Conservation (phyloP, 1,140 invertebrate genomes). For the Trichonephila clavata region DNA sequence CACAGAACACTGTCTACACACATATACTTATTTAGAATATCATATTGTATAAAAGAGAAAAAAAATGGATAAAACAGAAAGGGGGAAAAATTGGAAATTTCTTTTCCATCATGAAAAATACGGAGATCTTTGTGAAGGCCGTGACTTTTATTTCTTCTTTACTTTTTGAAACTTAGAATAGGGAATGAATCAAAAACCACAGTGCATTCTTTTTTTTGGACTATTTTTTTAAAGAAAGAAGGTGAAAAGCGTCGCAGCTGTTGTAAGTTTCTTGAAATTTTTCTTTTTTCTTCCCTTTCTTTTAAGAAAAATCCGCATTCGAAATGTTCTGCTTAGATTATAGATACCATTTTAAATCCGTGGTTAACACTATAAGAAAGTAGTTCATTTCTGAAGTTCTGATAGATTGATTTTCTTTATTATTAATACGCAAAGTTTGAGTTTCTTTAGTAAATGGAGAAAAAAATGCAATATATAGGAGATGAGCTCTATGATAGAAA, state of each 20-base stretch:
- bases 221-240: background rate
- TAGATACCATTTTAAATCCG: no score
- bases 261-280: background rate
- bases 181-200: constrained; percentile 26
- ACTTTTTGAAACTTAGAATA: background rate
- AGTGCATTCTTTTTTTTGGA: background rate
- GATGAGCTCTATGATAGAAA: no score
- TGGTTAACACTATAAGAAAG: no score
- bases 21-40: no score
- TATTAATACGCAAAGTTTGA: no score
- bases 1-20: no score
- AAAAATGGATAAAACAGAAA: background rate
- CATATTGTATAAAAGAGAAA: background rate
- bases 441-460: no score
- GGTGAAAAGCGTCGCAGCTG: constrained; percentile 22
- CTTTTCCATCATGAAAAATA: constrained; percentile 25
- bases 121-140: constrained; percentile 18
- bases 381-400: no score
- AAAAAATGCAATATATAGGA: no score
- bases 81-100: background rate
- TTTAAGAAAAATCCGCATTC: background rate
- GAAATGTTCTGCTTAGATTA: no score
- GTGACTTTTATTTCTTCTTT: background rate
- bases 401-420: no score
- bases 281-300: background rate